Evolutionary conservation across 2,113 vertebrate species (phyloP).

Genomic region (Caretta caretta): DNA sequence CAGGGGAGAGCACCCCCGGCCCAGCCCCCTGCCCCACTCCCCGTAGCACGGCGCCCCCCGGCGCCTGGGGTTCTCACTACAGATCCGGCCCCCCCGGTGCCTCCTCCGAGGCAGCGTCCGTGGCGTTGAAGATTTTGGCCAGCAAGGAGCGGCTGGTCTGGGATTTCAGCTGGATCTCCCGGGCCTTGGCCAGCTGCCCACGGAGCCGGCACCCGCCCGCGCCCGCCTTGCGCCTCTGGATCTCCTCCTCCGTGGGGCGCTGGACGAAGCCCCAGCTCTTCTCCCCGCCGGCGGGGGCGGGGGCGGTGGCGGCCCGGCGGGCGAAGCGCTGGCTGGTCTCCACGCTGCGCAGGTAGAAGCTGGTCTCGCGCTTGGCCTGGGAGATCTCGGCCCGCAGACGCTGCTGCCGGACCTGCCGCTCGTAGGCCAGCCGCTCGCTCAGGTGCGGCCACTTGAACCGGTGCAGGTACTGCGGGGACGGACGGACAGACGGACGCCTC

Average conservation of each 20-base stretch:
- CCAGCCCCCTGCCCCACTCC: too few relatives aligned
- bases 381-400: conserved; percentile 88
- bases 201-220: conserved; percentile 36
- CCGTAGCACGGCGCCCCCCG: neutral
- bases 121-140: conserved; percentile 86
- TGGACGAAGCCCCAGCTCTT: conserved; percentile 88
- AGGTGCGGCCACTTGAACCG: conserved; percentile 93
- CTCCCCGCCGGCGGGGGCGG: conserved; percentile 18
- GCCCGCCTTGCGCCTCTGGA: conserved; percentile 71
- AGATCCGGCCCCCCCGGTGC: neutral
- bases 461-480: conserved; percentile 86
- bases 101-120: neutral
- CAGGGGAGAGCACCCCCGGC: neutral
- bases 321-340: conserved; percentile 86
- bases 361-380: conserved; percentile 90
- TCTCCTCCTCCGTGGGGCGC: conserved; percentile 87
- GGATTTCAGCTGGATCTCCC: conserved; percentile 75
- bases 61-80: neutral
- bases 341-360: conserved; percentile 90
- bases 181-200: conserved; percentile 60
- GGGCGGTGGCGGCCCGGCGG: conserved; percentile 19
- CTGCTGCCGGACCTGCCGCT: conserved; percentile 88
- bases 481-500: neutral
- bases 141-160: conserved; percentile 88
- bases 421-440: conserved; percentile 89